Base-by-base conservation (phyloP, 1,140 invertebrate species). In the Drosophila funebris region DNA sequence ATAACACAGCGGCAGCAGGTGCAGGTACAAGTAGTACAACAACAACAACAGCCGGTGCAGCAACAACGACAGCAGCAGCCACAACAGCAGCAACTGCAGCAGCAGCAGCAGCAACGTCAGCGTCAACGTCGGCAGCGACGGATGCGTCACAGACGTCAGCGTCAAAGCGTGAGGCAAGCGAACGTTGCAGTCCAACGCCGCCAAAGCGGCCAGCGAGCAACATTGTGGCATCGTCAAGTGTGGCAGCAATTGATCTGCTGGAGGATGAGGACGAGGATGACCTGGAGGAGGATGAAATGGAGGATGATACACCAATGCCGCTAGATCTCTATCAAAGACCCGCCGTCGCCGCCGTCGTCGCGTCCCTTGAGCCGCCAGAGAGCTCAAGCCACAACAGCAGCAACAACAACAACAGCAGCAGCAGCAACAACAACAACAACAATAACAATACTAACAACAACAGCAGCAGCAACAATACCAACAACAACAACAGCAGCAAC, bases 241-340 rank as follows among this genome's bases (percentile, higher is more conserved):
- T 41, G 9, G 41, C 27, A 0, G 16, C 62, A 14, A 67, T 72
- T 16, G 62, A 67, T 36, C 36, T 72, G 63, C 62, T 72, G 29
- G 69, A 72, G 53, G 76, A 80, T 20, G 78, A 80, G 0, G 58
- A 81, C 0, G 76, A 75, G 4, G 79, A 84, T 18, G 61, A 54
- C 24, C 8, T 58, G 8, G 37, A 67, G 29, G 48, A 48, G 22
- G 62, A 77, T 39, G 81, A 85, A 4, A 73, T 77, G 22, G 82
- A 85, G 24, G 78, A 87, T 39, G 84, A 89, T 33, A 76, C 88
- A 68, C 80, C 90, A 41, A 78, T 82, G 73, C 88, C 90, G 52
- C 56, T 91, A 76, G 90, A 91, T 90, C 82, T 91, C 82, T 91
- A 91, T 76, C 90, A 91, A 76, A 76, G 90, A 73, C 88, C 81